Evolutionary conservation across 1,140 invertebrate genomes (phyloP).

Genomic region (Dufourea novaeangliae): DNA sequence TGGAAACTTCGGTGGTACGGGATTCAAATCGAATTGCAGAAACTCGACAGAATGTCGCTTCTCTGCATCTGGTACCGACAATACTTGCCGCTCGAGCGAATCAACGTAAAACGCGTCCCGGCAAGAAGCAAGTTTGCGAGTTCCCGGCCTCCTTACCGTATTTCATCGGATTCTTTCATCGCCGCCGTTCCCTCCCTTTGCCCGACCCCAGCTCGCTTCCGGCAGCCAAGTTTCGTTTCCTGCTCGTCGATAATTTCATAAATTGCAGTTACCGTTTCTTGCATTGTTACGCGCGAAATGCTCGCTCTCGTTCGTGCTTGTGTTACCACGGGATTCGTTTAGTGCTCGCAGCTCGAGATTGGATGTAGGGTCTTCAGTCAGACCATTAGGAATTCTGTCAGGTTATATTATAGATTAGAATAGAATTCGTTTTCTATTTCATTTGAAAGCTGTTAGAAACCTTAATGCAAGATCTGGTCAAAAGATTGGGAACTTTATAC

Average conservation of each 20-base stretch:
- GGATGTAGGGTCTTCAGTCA: no score
- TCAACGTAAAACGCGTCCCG: conserved; percentile 59
- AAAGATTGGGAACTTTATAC: no score
- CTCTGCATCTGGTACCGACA: conserved; percentile 59
- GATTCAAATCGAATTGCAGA: conserved; percentile 57
- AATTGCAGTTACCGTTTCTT: no score
- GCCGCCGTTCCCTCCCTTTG: not conserved
- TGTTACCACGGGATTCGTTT: no score
- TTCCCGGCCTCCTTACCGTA: conserved; percentile 60
- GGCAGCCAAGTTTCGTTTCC: not conserved
- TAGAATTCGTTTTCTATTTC: no score
- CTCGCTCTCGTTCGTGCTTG: no score
- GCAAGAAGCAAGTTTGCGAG: conserved; percentile 56
- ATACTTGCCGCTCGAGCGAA: conserved; percentile 54
- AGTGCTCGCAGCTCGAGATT: no score
- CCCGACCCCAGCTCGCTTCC: not conserved
- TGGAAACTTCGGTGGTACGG: conserved; percentile 51
- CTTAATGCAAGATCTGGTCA: no score
- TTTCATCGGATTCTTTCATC: conserved; percentile 58
- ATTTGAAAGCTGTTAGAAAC: no score
- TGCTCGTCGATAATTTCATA: not conserved
- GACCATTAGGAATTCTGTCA: no score
- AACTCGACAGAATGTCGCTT: conserved; percentile 57
- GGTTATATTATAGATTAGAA: no score
- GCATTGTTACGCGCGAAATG: no score